Conservation (phyloP, 1,140 invertebrate genomes). For the Teleopsis dalmanni region DNA sequence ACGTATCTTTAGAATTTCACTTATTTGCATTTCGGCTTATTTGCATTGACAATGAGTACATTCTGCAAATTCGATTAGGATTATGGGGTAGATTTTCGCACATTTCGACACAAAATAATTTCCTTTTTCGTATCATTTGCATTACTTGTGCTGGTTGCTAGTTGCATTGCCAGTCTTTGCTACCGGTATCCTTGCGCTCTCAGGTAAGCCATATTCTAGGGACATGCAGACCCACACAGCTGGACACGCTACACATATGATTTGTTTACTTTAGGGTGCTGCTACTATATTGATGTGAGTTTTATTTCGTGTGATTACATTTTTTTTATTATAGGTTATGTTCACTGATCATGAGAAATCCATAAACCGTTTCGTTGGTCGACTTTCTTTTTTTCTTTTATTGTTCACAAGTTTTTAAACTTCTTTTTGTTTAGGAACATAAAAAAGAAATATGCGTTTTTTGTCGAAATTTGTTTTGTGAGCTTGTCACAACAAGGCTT, state of each 20-base stretch:
- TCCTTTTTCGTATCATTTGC: neutral
- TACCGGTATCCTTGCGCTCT: no score
- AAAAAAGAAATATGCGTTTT: neutral
- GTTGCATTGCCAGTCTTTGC: no score
- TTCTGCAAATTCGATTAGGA: neutral
- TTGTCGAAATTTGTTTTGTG: neutral
- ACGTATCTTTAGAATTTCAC: no score
- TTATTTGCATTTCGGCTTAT: no score
- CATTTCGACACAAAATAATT: neutral
- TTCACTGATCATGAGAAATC: no score
- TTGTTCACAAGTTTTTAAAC: slow-evolving; percentile 3
- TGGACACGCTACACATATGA: neutral
- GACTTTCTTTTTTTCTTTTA: neutral
- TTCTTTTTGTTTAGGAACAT: neutral
- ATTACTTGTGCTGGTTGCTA: neutral
- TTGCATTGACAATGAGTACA: neutral
- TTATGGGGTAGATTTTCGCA: slow-evolving; percentile 6
- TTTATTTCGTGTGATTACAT: no score
- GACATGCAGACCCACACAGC: slow-evolving; percentile 2
- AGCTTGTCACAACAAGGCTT: slow-evolving; percentile 10
- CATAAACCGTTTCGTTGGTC: no score
- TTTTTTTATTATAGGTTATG: no score
- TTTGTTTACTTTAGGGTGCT: neutral
- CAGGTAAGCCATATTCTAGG: no score
- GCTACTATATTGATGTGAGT: neutral